These are phyloP conservation scores for Oreamnos americanus DNA, from an alignment of 2,113 vertebrate species.

Conservation along the genomic window DNA sequence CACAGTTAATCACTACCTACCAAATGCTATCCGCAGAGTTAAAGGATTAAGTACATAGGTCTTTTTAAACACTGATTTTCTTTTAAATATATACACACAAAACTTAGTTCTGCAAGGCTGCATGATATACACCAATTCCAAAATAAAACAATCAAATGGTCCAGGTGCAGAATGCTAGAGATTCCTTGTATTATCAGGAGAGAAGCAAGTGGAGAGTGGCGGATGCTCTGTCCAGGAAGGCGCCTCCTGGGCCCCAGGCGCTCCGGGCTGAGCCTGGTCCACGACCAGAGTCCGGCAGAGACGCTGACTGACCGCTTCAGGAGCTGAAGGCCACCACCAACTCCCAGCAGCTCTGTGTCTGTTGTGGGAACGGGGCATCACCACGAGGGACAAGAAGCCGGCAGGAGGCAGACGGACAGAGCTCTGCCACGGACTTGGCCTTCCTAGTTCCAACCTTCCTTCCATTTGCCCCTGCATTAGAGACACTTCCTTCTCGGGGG, in stretches of 20 bases:
- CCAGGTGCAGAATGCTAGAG: slow-evolving; percentile 83
- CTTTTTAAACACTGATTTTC: slow-evolving; percentile 86
- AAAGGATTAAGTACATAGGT: slow-evolving; percentile 89
- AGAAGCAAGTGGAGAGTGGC: slow-evolving; percentile 57
- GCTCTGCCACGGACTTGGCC: not conserved
- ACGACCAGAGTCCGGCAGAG: not conserved
- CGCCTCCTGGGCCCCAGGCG: slow-evolving; percentile 65
- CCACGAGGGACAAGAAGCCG: not conserved
- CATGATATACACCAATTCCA: slow-evolving; percentile 89
- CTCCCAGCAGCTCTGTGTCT: slow-evolving; percentile 39
- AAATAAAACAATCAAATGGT: slow-evolving; percentile 88
- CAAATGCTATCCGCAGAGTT: slow-evolving; percentile 86
- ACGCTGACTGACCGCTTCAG: not conserved
- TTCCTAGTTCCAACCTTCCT: not conserved
- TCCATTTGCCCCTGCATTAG: not conserved
- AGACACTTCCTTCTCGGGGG: not conserved
- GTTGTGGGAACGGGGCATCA: slow-evolving; percentile 35
- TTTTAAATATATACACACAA: slow-evolving; percentile 89
- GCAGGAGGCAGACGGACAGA: slow-evolving; percentile 65
- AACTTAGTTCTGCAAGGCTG: slow-evolving; percentile 88
- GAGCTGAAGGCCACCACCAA: slow-evolving; percentile 71
- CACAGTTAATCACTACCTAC: slow-evolving; percentile 90
- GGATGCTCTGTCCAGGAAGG: slow-evolving; percentile 58
- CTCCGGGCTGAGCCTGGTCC: slow-evolving; percentile 69
- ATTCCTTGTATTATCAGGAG: slow-evolving; percentile 78